Conservation (phyloP, 64 coral and sea anemone genomes). For the Dendronephthya gigantea region DNA sequence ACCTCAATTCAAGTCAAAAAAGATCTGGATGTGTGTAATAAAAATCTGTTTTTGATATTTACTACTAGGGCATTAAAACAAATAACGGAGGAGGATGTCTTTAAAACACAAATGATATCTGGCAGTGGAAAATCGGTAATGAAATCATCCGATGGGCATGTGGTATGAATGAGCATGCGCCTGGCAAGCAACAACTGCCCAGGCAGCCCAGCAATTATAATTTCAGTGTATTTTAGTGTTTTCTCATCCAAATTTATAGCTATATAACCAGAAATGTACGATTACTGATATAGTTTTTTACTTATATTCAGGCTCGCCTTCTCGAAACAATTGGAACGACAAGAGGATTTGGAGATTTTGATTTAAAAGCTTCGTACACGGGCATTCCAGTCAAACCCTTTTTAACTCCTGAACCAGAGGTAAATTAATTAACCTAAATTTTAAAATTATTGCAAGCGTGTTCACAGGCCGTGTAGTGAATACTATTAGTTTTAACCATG, state of each 20-base stretch:
- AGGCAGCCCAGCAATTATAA: too few species aligned
- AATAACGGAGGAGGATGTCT: conserved; percentile 74
- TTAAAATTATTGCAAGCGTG: too few species aligned
- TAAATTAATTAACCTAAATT: too few species aligned
- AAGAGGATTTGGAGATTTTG: conserved; percentile 89
- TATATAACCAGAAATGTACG: neutral
- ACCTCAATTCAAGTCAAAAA: too few species aligned
- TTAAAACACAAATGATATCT: conserved; percentile 79
- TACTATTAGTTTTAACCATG: too few species aligned
- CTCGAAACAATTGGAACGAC: conserved; percentile 97
- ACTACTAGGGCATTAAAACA: conserved; percentile 73
- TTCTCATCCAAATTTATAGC: too few species aligned
- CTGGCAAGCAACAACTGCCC: too few species aligned
- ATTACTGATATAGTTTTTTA: neutral
- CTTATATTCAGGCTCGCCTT: conserved; percentile 70
- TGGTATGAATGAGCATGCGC: neutral
- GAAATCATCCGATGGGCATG: neutral
- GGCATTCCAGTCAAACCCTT: conserved; percentile 86
- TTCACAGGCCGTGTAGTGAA: too few species aligned
- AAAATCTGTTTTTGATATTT: too few species aligned
- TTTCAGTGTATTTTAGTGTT: too few species aligned
- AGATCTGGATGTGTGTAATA: too few species aligned
- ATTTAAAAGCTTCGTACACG: conserved; percentile 67
- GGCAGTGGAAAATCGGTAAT: conserved; percentile 90
- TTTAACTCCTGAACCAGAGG: conserved; percentile 87